Base-by-base conservation (phyloP, 1,140 invertebrate species). In the Dysdera silvatica region DNA sequence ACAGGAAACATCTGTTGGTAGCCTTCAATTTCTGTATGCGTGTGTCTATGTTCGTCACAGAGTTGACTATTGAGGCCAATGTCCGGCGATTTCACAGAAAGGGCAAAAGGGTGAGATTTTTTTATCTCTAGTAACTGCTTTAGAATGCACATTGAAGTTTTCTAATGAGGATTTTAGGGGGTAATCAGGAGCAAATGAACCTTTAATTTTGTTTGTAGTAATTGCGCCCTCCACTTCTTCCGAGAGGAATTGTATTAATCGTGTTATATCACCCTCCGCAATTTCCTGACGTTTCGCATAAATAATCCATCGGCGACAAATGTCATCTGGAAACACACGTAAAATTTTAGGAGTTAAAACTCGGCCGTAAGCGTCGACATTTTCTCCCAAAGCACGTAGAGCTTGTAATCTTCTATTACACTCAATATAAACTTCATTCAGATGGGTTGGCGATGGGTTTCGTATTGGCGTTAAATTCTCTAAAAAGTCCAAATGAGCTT, bases 251-350 rank as follows among this genome's bases (percentile, higher is more conserved):
- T 52, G 29, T 31, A 32, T 32, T 8, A 32, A 52, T 52, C 49
- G n/a, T 10, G 49, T 52, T 32, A 52, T 52, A 52, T 52, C 33
- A 31, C 26, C 49, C n/a, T 52, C 49, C 28, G 31, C 33, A 18
- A 52, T 28, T 6, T 52, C 33, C 20, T 32, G 28, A 52, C 29
- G 26, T 8, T 52, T 52, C 4, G 29, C 49, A n/a, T 6, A 52
- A 20, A 32, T 52, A 52, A 52, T 52, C 49, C 49, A 52, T 4
- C 18, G 29, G 14, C n/a, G 18, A 18, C 49, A 32, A 52, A 52
- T 31, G 20, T 52, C 49, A n/a, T 10, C 33, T 12, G 26, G 49
- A 20, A 52, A 52, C 3, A 31, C 49, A 32, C 49, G 49, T 8
- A 52, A n/a, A 52, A 52, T 52, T 52, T 32, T 52, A 18, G 10